These are phyloP conservation scores for Margaritifera margaritifera DNA, from an alignment of 2,888 invertebrate genomes.

Conservation along the genomic window DNA sequence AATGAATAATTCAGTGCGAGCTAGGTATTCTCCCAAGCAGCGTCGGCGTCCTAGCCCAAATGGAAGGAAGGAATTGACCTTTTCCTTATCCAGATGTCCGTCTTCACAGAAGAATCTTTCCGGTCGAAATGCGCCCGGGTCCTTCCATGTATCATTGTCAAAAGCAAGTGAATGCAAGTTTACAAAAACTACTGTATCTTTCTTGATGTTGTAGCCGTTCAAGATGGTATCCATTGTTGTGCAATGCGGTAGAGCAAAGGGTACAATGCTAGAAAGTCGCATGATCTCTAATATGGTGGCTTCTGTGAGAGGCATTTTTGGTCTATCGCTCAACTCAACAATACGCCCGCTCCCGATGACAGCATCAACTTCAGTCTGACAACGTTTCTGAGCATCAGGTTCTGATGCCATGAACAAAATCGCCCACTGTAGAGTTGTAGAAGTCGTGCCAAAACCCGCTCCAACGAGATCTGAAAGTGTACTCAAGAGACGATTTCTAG, in stretches of 20 bases:
- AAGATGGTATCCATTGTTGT: conserved; percentile 25
- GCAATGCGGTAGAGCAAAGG: conserved; percentile 47
- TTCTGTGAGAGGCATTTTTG: conserved; percentile 36
- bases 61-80: conserved; percentile 29
- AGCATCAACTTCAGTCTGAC: conserved; percentile 49
- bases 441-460: conserved; percentile 48
- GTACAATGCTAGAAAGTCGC: conserved; percentile 33
- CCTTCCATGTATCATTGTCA: conserved; percentile 21
- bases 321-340: conserved; percentile 27
- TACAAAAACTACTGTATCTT: conserved; percentile 25
- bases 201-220: conserved; percentile 8
- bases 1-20: conserved; percentile 48
- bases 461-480: conserved; percentile 43
- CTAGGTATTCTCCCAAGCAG: conserved; percentile 58
- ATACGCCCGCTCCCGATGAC: conserved; percentile 30
- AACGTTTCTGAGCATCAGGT: conserved; percentile 37
- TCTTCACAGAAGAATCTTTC: conserved; percentile 20
- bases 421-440: conserved; percentile 37
- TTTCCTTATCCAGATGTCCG: conserved; percentile 8
- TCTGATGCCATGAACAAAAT: conserved; percentile 39
- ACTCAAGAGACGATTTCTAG: conserved; percentile 19
- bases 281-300: conserved; percentile 47
- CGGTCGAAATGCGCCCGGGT: conserved; percentile 20
- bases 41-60: conserved; percentile 48
- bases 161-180: conserved; percentile 26